Evolutionary conservation across 2,797 vertebrate genomes (phyloP).

Genomic region (Sebastes nivosus): DNA sequence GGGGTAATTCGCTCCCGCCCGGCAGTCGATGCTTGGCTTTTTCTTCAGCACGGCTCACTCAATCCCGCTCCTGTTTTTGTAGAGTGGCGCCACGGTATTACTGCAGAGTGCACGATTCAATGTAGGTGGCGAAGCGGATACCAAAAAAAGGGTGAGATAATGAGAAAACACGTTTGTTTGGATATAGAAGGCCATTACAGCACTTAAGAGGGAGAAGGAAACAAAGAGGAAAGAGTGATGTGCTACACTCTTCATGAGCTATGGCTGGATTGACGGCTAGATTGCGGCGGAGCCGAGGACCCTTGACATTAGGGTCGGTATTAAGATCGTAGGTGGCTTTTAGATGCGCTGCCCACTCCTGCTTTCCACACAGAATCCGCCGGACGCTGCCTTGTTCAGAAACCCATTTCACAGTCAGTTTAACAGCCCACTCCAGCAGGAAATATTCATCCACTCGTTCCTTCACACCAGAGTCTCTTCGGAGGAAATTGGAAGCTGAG

Average conservation of each 20-base stretch:
- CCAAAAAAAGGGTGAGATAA: not conserved
- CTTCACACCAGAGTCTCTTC: conserved; percentile 39
- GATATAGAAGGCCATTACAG: not conserved
- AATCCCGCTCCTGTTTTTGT: not conserved
- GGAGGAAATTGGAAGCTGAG: conserved; percentile 52
- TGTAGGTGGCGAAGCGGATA: not conserved
- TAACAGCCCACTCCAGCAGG: conserved; percentile 53
- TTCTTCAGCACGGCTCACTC: not conserved
- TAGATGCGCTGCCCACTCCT: conserved; percentile 38
- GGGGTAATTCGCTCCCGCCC: conserved; percentile 25
- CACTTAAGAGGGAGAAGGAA: not conserved
- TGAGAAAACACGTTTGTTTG: conserved; percentile 14
- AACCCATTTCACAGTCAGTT: conserved; percentile 75
- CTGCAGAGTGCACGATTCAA: not conserved
- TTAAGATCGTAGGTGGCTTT: conserved; percentile 39
- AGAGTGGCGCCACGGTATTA: not conserved
- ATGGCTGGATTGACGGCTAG: conserved; percentile 28
- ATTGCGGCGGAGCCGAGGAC: conserved; percentile 23
- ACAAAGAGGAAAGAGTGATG: not conserved
- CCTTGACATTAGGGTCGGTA: conserved; percentile 19
- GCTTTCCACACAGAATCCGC: conserved; percentile 10
- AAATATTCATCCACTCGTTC: conserved; percentile 57
- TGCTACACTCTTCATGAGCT: not conserved
- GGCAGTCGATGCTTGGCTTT: conserved; percentile 20
- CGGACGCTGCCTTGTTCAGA: conserved; percentile 34